Conservation (phyloP, 2,113 vertebrate species). For the Passer montanus region DNA sequence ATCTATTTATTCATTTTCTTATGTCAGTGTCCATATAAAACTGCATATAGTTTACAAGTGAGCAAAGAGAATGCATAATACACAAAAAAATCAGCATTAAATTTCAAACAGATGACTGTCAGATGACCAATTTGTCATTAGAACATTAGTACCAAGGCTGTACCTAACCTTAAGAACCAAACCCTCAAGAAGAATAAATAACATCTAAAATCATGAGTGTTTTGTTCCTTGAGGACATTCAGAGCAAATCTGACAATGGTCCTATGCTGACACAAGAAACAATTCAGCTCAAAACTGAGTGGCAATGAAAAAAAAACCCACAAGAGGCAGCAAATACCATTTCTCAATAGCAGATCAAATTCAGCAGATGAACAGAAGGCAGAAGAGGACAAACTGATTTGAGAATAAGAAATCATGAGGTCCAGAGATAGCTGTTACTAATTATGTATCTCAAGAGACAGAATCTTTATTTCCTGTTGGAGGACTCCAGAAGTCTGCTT, state of each 20-base stretch:
- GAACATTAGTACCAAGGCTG: neutral
- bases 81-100: neutral
- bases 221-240: neutral
- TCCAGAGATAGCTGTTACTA: neutral
- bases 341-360: neutral
- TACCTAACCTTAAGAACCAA: neutral
- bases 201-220: neutral
- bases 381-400: neutral
- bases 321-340: neutral
- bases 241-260: neutral
- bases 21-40: neutral
- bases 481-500: neutral
- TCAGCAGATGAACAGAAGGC: slow-evolving; percentile 10
- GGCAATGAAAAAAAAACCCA: neutral
- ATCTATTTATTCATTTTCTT: neutral
- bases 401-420: neutral
- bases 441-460: neutral
- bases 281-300: neutral
- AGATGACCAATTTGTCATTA: neutral
- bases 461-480: neutral
- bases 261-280: neutral
- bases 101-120: neutral
- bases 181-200: neutral
- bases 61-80: neutral
- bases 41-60: neutral